A percentile compares a stretch with the other conserved stretches of the same genome.
phyloP scores from a whole-genome alignment of 2,797 vertebrate species.

The Chiloscyllium punctatum region DNA sequence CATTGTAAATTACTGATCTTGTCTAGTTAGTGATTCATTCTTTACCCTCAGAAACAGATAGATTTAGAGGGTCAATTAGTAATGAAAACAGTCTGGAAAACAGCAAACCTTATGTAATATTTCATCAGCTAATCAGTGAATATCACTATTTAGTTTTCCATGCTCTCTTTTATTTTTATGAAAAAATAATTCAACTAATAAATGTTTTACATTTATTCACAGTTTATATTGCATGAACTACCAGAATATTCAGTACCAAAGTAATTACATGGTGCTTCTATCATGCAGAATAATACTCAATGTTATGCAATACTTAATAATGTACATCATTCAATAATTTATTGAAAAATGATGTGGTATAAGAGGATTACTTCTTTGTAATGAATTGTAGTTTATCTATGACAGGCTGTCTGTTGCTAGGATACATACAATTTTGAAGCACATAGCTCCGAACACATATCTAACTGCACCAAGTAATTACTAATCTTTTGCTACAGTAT shows the following conservation, averaged over 20 bases:
- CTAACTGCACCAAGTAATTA: not conserved
- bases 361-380: not conserved
- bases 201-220: not conserved
- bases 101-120: not conserved
- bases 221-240: not conserved
- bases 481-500: not conserved
- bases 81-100: not conserved
- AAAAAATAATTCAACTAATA: not conserved
- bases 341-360: not conserved
- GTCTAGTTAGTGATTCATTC: not conserved
- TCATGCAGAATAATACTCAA: not conserved
- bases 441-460: not conserved
- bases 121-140: not conserved
- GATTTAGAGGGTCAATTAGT: not conserved
- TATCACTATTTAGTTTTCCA: not conserved
- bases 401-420: slow-evolving; percentile 29
- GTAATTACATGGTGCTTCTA: not conserved
- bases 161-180: not conserved
- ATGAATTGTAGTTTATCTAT: not conserved
- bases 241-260: not conserved
- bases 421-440: slow-evolving; percentile 18
- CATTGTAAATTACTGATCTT: not conserved
- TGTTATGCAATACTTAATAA: not conserved
- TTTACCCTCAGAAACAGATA: not conserved
- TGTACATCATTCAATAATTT: slow-evolving; percentile 12